phyloP scores from a whole-genome alignment of 2,113 vertebrate genomes.

The Caloenas nicobarica region DNA sequence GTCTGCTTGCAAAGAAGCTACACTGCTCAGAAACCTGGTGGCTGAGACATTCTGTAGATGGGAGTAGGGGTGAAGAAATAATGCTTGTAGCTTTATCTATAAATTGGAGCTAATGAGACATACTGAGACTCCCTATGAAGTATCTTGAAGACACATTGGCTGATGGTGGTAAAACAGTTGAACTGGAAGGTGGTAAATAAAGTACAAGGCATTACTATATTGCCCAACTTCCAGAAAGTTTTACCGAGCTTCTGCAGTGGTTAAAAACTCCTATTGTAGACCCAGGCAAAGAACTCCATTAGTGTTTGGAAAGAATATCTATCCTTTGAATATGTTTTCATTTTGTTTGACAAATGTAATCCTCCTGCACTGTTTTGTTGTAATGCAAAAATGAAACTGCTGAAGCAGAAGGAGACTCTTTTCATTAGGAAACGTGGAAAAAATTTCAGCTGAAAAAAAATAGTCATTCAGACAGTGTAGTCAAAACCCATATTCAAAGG shows the following conservation, averaged over 20 bases:
- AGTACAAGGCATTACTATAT: not conserved
- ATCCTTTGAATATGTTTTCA: not conserved
- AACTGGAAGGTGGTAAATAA: not conserved
- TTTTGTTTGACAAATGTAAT: not conserved
- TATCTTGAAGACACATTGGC: not conserved
- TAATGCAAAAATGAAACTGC: not conserved
- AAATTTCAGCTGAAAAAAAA: not conserved
- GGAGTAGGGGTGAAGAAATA: not conserved
- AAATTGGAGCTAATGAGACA: not conserved
- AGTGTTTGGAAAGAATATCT: not conserved
- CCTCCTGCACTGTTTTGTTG: not conserved
- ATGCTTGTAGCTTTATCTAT: not conserved
- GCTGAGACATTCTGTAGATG: not conserved
- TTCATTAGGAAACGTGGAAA: not conserved
- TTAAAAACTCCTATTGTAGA: not conserved
- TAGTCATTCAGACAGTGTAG: not conserved
- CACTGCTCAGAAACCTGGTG: not conserved
- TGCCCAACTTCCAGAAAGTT: not conserved
- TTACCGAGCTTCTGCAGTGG: not conserved
- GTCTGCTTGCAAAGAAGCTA: not conserved
- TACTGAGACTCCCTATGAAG: not conserved
- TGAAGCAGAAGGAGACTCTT: not conserved
- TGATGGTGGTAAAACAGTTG: not conserved
- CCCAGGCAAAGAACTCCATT: not conserved
- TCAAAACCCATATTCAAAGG: not conserved